Evolutionary conservation across 2,113 vertebrate species (phyloP).

Genomic region (Anguilla japonica): DNA sequence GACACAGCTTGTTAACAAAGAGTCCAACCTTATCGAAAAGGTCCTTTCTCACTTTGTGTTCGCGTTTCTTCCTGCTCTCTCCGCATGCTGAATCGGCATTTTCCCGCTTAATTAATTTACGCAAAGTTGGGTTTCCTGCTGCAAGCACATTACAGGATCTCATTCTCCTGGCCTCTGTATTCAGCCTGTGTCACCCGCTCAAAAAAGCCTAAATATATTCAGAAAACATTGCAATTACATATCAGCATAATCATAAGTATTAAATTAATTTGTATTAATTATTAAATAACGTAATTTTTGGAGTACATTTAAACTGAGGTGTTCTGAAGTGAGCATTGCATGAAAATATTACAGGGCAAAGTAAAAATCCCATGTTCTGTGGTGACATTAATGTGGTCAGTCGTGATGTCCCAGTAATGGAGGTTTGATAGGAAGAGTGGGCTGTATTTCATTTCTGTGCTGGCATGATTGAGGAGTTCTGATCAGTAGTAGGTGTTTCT

Average conservation of each 20-base stretch:
- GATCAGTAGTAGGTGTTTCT: not conserved
- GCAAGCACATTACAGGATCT: not conserved
- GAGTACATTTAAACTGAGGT: not conserved
- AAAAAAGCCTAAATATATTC: no score
- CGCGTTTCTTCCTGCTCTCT: constrained; percentile 54
- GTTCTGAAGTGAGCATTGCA: not conserved
- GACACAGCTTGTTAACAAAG: constrained; percentile 99
- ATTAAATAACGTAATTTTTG: not conserved
- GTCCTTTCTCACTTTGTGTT: constrained; percentile 71
- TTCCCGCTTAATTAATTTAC: not conserved
- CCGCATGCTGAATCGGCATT: constrained; percentile 40
- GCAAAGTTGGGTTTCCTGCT: not conserved
- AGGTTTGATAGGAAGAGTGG: not conserved
- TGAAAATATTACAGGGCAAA: no score
- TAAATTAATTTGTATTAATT: not conserved
- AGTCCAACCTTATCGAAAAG: constrained; percentile 99
- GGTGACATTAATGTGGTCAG: not conserved
- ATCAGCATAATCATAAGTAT: not conserved
- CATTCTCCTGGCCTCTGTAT: not conserved
- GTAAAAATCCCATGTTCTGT: no score
- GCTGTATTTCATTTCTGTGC: not conserved
- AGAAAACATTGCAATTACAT: not conserved
- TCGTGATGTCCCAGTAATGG: no score
- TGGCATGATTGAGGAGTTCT: not conserved
- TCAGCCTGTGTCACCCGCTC: not conserved